phyloP scores from a whole-genome alignment of 2,113 vertebrate species.

The Lophotis ruficrista region DNA sequence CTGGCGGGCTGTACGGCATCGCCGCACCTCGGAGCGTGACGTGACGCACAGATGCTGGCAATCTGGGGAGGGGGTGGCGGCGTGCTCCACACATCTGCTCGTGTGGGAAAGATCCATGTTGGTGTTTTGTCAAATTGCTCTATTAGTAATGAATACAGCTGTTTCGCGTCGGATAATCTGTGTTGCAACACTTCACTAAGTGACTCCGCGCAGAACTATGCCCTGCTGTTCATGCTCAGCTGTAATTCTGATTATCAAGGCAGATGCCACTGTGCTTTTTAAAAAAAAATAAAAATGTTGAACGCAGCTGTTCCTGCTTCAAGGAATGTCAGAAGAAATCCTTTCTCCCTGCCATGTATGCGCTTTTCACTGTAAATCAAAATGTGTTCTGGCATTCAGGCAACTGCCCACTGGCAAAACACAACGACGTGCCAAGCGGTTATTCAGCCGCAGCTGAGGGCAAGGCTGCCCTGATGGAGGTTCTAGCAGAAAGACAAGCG shows the following conservation, averaged over 20 bases:
- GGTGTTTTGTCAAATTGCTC: slow-evolving; percentile 68
- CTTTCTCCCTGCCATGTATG: slow-evolving; percentile 18
- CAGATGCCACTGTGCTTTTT: slow-evolving; percentile 52
- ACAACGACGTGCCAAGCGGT: background rate
- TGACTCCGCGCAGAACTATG: slow-evolving; percentile 6
- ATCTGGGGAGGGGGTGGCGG: background rate
- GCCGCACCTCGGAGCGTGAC: slow-evolving; percentile 40
- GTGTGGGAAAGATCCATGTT: slow-evolving; percentile 50
- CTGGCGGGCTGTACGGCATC: background rate
- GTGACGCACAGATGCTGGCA: slow-evolving; percentile 34
- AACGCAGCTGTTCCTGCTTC: slow-evolving; percentile 61
- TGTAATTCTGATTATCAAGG: slow-evolving; percentile 42
- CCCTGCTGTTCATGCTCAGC: slow-evolving; percentile 51
- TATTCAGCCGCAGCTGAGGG: background rate
- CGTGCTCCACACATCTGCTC: slow-evolving; percentile 51
- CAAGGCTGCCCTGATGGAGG: background rate
- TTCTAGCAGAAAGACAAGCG: background rate
- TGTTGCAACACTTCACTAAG: slow-evolving; percentile 43
- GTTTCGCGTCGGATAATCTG: slow-evolving; percentile 49
- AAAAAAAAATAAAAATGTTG: background rate
- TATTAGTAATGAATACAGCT: slow-evolving; percentile 75
- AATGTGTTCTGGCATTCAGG: background rate
- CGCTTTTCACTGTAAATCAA: background rate
- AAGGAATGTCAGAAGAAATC: slow-evolving; percentile 47
- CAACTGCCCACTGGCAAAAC: background rate